Base-by-base conservation (phyloP, 53 echinoderm and acorn worm genomes). In the Glandiceps talaboti region DNA sequence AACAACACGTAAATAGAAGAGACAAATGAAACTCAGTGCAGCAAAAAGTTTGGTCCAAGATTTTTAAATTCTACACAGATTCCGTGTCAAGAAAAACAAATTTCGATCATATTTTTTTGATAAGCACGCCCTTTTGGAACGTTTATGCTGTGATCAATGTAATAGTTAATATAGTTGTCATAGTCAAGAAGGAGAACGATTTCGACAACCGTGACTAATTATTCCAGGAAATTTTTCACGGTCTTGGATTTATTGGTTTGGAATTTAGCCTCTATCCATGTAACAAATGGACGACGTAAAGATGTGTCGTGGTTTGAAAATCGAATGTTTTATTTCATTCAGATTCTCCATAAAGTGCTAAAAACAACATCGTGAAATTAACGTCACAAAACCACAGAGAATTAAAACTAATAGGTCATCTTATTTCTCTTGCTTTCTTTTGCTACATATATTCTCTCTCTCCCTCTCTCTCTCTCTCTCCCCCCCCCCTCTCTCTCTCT, bases 101-200 rank as follows among this genome's bases (percentile, higher is more conserved):
- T n/a, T n/a, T n/a, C n/a, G n/a, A n/a, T n/a, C n/a, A n/a, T n/a
- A n/a, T n/a, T n/a, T n/a, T n/a, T n/a, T n/a, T n/a, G n/a, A n/a
- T n/a, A n/a, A n/a, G n/a, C n/a, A n/a, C n/a, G n/a, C n/a, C n/a
- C n/a, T n/a, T n/a, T n/a, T n/a, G n/a, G n/a, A n/a, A n/a, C n/a
- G n/a, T n/a, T n/a, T n/a, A n/a, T n/a, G n/a, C n/a, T n/a, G n/a
- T n/a, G n/a, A n/a, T n/a, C n/a, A n/a, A n/a, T n/a, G n/a, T n/a
- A n/a, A n/a, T n/a, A n/a, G n/a, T 85, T 85, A 73, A 80, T 76
- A 85, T 80, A 80, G 80, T 45, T 75, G 75, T 75, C 74, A 84
- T 74, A 74, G 74, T 79, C 28, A 33, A 79, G 31, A 76, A 80
- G 80, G 25, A 76, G 33, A 76, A 45, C 20, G 64, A 12, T 45